Evolutionary conservation across 2,888 invertebrate species (phyloP), one percentile per base, ranked within the genome.

Genomic region (Lasioglossum marginatum): DNA sequence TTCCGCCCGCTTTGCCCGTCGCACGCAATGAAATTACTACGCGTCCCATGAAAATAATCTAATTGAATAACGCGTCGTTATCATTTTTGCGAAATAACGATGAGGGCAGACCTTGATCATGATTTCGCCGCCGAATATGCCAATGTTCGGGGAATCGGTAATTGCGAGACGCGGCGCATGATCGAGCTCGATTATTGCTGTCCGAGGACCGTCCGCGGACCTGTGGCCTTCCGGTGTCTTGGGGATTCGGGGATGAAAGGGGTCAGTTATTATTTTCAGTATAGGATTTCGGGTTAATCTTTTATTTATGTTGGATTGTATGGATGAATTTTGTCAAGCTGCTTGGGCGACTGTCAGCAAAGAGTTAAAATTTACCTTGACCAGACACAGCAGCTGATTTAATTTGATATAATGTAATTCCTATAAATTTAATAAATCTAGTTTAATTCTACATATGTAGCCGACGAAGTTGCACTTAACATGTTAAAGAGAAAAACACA

Each of bases 31-130:
- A 88, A 89, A 91, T 91, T 90, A 88, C 87, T 83, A 78, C 88
- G 84, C 82, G 88, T 84, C 81, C 87, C 89, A 88, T 89, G 90
- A 88, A 91, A 90, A 89, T 91, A 89, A 88, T 88, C 88, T 89
- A 90, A 90, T 88, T 88, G 89, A 89, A 88, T 89, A 84, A 89
- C 85, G 83, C 89, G 86, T 81, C 88, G 85, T 89, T 88, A 87
- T 89, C 88, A 88, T 89, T 89, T 89, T 89, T 87, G 68, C 81
- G 85, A 79, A 77, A 80, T 78, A 85, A 84, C 88, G 83, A 85
- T 60, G 77, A 63, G 80, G 79, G 80, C n/a, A 80, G 87, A 83
- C 86, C 87, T 86, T 79, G 87, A 83, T 87, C 87, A 77, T 86
- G 87, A 87, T 87, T 81, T 71, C 78, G 27, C 14, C 40, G n/a